Conservation (phyloP, 1,140 invertebrate species). For the Papilio xuthus region DNA sequence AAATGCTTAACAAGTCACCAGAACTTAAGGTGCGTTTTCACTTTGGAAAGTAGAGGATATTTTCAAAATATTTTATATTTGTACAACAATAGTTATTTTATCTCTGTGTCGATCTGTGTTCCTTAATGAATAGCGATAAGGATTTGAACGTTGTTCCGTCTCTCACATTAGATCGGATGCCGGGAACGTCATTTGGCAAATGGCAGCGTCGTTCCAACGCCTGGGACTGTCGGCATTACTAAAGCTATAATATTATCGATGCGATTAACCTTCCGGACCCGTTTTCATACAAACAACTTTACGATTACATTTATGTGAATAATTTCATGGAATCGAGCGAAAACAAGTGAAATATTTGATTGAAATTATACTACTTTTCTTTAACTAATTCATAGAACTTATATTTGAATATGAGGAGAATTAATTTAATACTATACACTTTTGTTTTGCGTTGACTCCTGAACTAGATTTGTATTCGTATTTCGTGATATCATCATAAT, state of each 20-base stretch:
- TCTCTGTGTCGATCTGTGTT: not conserved
- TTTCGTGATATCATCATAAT: too few relatives aligned
- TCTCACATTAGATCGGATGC: conserved; percentile 18
- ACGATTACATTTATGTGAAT: conserved; percentile 25
- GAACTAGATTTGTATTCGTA: too few relatives aligned
- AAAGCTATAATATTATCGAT: conserved; percentile 12
- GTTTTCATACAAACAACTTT: conserved; percentile 27
- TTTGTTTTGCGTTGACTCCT: too few relatives aligned
- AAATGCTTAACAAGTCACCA: too few relatives aligned
- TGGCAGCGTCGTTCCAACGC: conserved; percentile 17
- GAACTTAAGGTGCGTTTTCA: not conserved
- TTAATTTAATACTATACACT: too few relatives aligned
- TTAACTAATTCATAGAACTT: too few relatives aligned
- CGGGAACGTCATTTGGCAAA: conserved; percentile 22
- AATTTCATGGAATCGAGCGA: not conserved
- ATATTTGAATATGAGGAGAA: too few relatives aligned
- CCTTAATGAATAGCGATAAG: conserved; percentile 21
- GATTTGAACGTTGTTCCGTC: conserved; percentile 16
- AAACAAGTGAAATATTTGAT: not conserved
- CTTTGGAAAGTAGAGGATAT: not conserved
- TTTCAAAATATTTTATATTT: not conserved
- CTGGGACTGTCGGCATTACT: not conserved
- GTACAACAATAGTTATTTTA: conserved; percentile 1
- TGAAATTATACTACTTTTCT: not conserved
- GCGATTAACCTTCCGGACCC: conserved; percentile 16